A percentile compares a stretch with the other conserved stretches of the same genome.
phyloP scores from a whole-genome alignment of 2,888 invertebrate species.

The Sinodicranocentrus sp. region DNA sequence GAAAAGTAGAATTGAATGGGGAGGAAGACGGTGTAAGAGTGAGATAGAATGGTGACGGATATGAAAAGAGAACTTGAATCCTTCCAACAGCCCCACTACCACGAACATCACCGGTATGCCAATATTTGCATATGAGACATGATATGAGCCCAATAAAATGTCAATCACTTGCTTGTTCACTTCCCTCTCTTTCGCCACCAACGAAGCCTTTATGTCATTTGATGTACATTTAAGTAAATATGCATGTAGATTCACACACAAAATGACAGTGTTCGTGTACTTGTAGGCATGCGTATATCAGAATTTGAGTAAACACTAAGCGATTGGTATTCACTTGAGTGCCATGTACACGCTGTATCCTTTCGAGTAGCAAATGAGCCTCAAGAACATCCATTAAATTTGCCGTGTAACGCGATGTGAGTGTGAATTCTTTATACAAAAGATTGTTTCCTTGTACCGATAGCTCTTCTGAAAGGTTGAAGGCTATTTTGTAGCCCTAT shows the following conservation, averaged over 20 bases:
- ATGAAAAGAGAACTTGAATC: conserved; percentile 20
- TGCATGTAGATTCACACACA: too few relatives aligned
- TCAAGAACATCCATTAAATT: conserved; percentile 28
- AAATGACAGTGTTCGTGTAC: too few relatives aligned
- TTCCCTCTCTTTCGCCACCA: conserved; percentile 15
- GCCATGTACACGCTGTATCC: too few relatives aligned
- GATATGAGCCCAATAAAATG: conserved; percentile 52
- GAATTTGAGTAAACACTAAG: too few relatives aligned
- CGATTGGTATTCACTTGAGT: too few relatives aligned
- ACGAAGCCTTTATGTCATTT: conserved; percentile 8
- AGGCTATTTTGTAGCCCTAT: too few relatives aligned
- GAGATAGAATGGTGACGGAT: conserved; percentile 19
- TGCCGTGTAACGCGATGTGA: conserved; percentile 5
- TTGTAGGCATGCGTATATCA: too few relatives aligned
- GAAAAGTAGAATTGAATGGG: not conserved
- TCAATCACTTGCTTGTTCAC: conserved; percentile 45
- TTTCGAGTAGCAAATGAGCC: conserved; percentile 34
- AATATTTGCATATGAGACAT: conserved; percentile 50
- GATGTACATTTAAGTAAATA: not conserved
- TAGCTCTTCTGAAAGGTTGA: conserved; percentile 13
- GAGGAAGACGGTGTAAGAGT: not conserved
- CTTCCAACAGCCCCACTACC: not conserved
- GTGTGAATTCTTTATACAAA: conserved; percentile 5
- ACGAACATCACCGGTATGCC: conserved; percentile 1
- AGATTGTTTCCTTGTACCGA: not conserved